phyloP scores from a whole-genome alignment of 1,140 invertebrate species.

The Pygmarrhopalites habei region DNA sequence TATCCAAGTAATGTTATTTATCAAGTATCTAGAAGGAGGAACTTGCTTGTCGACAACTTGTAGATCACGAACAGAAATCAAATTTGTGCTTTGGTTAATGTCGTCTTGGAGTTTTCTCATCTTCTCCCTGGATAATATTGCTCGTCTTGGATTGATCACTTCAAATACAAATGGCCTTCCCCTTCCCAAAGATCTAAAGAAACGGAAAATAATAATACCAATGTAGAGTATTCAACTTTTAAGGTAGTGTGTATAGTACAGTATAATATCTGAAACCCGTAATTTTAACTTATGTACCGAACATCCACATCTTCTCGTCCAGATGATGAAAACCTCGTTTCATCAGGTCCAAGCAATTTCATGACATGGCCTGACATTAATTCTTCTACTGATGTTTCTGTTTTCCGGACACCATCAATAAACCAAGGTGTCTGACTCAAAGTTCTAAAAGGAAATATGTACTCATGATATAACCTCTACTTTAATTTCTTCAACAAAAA shows the following conservation, averaged over 20 bases:
- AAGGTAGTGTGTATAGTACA: too few species aligned
- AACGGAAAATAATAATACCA: neutral
- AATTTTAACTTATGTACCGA: constrained; percentile 14
- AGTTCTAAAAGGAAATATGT: too few species aligned
- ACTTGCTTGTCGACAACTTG: constrained; percentile 57
- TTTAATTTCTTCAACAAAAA: too few species aligned
- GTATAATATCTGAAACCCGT: constrained; percentile 7
- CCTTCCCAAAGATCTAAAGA: constrained; percentile 61
- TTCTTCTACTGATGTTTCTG: constrained; percentile 84
- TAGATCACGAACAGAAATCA: constrained; percentile 55
- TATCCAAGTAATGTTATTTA: neutral
- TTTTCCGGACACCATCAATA: constrained; percentile 68
- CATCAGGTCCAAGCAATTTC: constrained; percentile 50
- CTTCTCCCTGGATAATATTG: constrained; percentile 49
- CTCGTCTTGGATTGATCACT: constrained; percentile 59
- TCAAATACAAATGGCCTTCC: constrained; percentile 83
- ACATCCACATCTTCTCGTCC: constrained; percentile 94
- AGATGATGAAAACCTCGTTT: constrained; percentile 71
- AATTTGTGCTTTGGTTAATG: constrained; percentile 54
- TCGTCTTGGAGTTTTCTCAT: constrained; percentile 51
- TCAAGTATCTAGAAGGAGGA: constrained; percentile 11
- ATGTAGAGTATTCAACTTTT: too few species aligned
- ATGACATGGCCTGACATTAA: constrained; percentile 60
- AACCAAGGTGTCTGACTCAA: constrained; percentile 93
- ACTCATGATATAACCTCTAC: too few species aligned